Evolutionary conservation across 2,797 vertebrate genomes (phyloP).

Genomic region (Eidolon dupreanum): DNA sequence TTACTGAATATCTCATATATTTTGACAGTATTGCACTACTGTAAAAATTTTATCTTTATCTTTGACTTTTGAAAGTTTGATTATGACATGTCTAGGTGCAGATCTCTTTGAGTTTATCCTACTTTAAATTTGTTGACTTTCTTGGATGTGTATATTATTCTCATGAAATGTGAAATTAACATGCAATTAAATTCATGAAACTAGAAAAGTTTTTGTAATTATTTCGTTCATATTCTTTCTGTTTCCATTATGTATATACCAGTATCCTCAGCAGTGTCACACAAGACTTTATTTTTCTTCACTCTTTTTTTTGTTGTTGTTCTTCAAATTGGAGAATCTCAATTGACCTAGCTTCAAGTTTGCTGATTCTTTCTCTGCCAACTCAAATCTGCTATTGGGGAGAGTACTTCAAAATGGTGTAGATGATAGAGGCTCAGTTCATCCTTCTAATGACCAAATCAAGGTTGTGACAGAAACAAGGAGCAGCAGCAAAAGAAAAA

Average conservation of each 20-base stretch:
- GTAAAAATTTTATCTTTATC: not conserved
- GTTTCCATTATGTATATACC: not conserved
- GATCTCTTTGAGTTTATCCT: not conserved
- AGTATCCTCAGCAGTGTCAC: not conserved
- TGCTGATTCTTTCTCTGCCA: not conserved
- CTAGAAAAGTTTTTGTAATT: not conserved
- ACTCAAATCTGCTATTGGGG: not conserved
- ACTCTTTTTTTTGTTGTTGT: not conserved
- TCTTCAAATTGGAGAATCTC: not conserved
- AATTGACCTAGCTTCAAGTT: not conserved
- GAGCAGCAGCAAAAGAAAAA: too few species aligned
- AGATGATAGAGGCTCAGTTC: too few species aligned
- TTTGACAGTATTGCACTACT: not conserved
- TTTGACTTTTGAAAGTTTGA: not conserved
- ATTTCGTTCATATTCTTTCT: not conserved
- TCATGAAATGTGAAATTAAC: not conserved
- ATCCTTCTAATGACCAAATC: too few species aligned
- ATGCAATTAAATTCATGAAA: not conserved
- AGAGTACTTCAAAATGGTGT: too few species aligned
- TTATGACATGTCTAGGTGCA: not conserved
- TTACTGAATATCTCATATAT: not conserved
- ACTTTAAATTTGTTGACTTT: not conserved
- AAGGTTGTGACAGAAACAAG: too few species aligned
- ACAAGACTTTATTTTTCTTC: not conserved
- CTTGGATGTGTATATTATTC: not conserved